A percentile compares a stretch with the other conserved stretches of the same genome.
phyloP scores from a whole-genome alignment of 2,113 vertebrate species.

The Neodon shergylaensis region DNA sequence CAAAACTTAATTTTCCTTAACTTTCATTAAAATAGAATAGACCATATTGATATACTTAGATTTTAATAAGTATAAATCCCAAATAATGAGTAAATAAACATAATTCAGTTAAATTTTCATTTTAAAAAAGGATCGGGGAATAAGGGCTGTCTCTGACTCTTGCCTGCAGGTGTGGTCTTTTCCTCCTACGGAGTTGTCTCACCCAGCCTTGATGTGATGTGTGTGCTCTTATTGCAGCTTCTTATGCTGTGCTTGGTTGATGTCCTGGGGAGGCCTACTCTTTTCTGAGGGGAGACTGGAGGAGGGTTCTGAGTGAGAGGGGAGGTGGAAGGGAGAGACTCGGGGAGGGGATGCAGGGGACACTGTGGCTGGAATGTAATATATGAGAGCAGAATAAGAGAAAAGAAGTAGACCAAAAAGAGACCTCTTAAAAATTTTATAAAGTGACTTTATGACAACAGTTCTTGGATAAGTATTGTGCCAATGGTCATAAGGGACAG shows the following conservation, averaged over 20 bases:
- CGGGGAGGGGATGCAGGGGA: not conserved
- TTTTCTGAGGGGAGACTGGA: not conserved
- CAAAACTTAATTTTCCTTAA: conserved; percentile 16
- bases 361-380: not conserved
- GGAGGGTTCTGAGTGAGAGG: not conserved
- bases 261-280: not conserved
- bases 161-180: not conserved
- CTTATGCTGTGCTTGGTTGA: not conserved
- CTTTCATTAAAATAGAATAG: conserved; percentile 41
- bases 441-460: not conserved
- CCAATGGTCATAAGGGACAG: not conserved
- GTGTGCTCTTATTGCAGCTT: not conserved
- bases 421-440: not conserved
- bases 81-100: conserved; percentile 19
- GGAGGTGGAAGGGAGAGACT: not conserved
- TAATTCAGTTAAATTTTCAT: conserved; percentile 13
- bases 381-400: not conserved
- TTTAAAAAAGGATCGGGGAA: not conserved
- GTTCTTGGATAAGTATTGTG: too few species aligned
- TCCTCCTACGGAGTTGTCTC: not conserved
- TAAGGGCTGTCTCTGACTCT: not conserved
- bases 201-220: not conserved
- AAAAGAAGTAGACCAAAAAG: not conserved
- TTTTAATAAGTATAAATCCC: conserved; percentile 21
- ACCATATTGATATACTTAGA: not conserved